phyloP scores from a whole-genome alignment of 2,888 invertebrate species.

The Drosophila pegasa region DNA sequence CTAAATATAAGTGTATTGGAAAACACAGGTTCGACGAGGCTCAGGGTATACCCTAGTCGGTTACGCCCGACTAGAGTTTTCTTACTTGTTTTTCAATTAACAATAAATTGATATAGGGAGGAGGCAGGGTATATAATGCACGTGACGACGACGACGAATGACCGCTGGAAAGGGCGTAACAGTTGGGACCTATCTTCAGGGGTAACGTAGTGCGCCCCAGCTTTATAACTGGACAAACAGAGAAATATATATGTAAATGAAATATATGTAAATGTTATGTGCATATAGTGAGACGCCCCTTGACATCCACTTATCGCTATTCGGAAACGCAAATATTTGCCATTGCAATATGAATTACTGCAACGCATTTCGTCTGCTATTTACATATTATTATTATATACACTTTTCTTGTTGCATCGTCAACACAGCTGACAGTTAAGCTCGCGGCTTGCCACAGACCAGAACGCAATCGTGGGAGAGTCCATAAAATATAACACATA shows the following conservation, averaged over 20 bases:
- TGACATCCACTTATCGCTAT: slow-evolving; percentile 70
- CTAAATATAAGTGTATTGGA: no score
- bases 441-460: slow-evolving; percentile 17
- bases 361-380: slow-evolving; percentile 35
- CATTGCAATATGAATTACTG: slow-evolving; percentile 36
- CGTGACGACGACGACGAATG: slow-evolving; percentile 29
- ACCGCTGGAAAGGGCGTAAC: slow-evolving; percentile 38
- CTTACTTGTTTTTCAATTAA: slow-evolving; percentile 42
- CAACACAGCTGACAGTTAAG: slow-evolving; percentile 24
- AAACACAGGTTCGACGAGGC: no score
- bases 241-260: neutral
- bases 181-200: slow-evolving; percentile 44
- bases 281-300: slow-evolving; percentile 51
- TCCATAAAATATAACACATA: neutral
- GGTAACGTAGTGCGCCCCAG: slow-evolving; percentile 21
- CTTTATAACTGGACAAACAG: slow-evolving; percentile 10
- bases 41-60: no score
- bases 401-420: slow-evolving; percentile 12
- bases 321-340: slow-evolving; percentile 38
- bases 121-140: slow-evolving; percentile 14
- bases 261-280: neutral
- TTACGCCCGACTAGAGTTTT: no score
- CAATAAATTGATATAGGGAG: slow-evolving; percentile 5
- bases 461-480: slow-evolving; percentile 6
- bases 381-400: slow-evolving; percentile 9